These are phyloP conservation scores for Pseudochaenichthys georgianus DNA, from an alignment of 2,797 vertebrate genomes.

Conservation along the genomic window DNA sequence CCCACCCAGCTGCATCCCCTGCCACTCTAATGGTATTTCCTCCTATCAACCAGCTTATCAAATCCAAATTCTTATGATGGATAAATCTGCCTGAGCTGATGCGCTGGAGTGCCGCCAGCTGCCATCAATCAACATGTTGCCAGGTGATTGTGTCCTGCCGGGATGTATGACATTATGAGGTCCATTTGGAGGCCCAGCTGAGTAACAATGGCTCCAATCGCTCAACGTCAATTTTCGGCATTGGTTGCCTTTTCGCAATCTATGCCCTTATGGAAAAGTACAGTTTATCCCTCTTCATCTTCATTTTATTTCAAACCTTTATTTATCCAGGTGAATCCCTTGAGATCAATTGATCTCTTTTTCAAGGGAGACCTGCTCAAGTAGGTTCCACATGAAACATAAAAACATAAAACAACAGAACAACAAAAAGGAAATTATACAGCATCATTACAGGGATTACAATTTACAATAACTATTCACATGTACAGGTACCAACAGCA, in stretches of 20 bases:
- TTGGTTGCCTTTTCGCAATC: conserved; percentile 41
- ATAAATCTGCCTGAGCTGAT: conserved; percentile 79
- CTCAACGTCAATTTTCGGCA: conserved; percentile 73
- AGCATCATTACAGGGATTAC: no score
- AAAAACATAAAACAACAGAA: no score
- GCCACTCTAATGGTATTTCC: conserved; percentile 72
- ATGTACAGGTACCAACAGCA: no score
- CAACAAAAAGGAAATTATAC: no score
- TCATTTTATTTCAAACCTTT: no score
- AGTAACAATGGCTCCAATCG: conserved; percentile 67
- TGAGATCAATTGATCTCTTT: no score
- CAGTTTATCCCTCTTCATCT: conserved; percentile 25
- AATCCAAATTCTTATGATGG: conserved; percentile 81
- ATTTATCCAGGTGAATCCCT: no score
- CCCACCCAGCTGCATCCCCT: conserved; percentile 61
- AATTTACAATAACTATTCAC: no score
- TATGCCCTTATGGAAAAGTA: conserved; percentile 13
- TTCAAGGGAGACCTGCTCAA: no score
- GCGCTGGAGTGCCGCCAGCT: conserved; percentile 60
- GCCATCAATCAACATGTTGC: conserved; percentile 77
- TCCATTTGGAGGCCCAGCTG: conserved; percentile 77
- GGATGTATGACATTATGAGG: conserved; percentile 74
- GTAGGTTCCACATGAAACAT: no score
- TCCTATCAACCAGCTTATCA: conserved; percentile 76
- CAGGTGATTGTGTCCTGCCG: conserved; percentile 75